phyloP scores from a whole-genome alignment of 1,140 invertebrate species.

The Zaprionus africanus region DNA sequence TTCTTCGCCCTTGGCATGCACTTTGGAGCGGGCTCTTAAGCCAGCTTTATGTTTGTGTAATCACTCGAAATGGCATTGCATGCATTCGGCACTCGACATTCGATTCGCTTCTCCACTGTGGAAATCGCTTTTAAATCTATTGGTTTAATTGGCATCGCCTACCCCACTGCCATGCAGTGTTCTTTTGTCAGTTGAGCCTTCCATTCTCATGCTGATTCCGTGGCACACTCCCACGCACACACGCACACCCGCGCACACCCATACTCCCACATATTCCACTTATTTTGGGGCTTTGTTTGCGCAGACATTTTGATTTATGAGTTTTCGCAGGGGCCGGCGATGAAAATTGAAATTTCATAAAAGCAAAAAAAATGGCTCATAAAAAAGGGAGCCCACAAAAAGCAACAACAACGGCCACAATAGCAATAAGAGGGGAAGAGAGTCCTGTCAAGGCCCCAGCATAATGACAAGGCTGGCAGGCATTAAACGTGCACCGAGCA shows the following conservation, averaged over 20 bases:
- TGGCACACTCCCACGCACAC: conserved; percentile 3
- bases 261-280: conserved; percentile 9
- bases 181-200: not conserved
- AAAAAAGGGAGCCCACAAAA: conserved; percentile 49
- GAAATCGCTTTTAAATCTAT: conserved; percentile 38
- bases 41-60: conserved; percentile 63
- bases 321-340: conserved; percentile 43
- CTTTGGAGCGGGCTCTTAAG: conserved; percentile 53
- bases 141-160: conserved; percentile 58
- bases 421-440: not conserved
- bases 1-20: conserved; percentile 29
- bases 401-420: conserved; percentile 37
- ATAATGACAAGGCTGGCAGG: conserved; percentile 68
- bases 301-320: conserved; percentile 80
- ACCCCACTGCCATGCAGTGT: not conserved
- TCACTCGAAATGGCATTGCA: conserved; percentile 61
- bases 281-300: conserved; percentile 61
- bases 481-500: conserved; percentile 45
- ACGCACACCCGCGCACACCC: not conserved
- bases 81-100: conserved; percentile 39
- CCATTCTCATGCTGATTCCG: conserved; percentile 4
- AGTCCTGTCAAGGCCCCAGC: conserved; percentile 31
- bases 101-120: conserved; percentile 4
- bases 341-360: conserved; percentile 77
- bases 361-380: conserved; percentile 49